Conservation (phyloP, 2,797 vertebrate genomes). For the Acanthurus leucopareius region DNA sequence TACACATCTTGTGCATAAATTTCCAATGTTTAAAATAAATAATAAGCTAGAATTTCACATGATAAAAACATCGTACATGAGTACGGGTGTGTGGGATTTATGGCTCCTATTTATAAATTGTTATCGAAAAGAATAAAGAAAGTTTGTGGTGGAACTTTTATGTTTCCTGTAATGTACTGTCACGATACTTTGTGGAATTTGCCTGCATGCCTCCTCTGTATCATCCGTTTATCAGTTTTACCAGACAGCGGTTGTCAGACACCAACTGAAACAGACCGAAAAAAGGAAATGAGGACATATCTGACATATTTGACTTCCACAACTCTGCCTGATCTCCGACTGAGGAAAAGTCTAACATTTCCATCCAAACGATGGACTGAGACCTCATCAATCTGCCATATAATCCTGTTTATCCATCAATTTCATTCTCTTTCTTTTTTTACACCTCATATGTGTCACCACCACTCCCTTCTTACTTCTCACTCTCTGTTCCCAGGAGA, state of each 20-base stretch:
- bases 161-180: conserved; percentile 13
- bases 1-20: not conserved
- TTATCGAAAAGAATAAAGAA: not conserved
- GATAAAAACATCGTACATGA: conserved; percentile 1
- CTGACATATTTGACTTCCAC: no score
- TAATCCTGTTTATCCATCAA: no score
- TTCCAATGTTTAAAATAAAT: not conserved
- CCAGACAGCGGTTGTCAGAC: no score
- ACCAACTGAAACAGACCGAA: no score
- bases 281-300: no score
- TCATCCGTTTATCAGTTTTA: conserved; percentile 22
- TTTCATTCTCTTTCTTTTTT: conserved; percentile 40
- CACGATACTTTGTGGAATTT: not conserved
- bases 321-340: no score
- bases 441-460: conserved; percentile 56
- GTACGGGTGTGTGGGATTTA: not conserved
- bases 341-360: no score
- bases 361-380: no score
- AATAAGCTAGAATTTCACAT: not conserved
- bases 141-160: not conserved
- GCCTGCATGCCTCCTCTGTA: conserved; percentile 17
- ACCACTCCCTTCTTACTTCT: conserved; percentile 74
- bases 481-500: conserved; percentile 67
- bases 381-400: no score
- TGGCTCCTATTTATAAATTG: conserved; percentile 11